Evolutionary conservation across 2,888 invertebrate species (phyloP).

Genomic region (Ormia ochracea): DNA sequence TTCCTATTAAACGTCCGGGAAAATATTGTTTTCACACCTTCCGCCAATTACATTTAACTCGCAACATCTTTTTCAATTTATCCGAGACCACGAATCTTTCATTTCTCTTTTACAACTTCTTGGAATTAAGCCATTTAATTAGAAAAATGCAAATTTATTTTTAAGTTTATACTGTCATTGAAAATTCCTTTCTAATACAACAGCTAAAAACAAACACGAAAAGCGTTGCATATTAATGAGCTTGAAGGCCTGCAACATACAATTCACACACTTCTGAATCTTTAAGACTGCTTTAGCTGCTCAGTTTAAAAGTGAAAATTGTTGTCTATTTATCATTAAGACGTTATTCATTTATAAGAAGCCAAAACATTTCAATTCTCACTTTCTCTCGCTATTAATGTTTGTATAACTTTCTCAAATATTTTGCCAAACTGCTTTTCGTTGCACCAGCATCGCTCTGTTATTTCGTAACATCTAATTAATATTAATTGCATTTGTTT

Average conservation of each 20-base stretch:
- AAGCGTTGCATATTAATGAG: constrained; percentile 1
- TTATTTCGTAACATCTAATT: constrained; percentile 25
- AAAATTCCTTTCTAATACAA: neutral
- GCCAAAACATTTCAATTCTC: neutral
- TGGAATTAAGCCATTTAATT: neutral
- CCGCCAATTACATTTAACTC: too few relatives aligned
- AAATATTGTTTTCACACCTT: too few relatives aligned
- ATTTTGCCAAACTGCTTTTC: constrained; percentile 13
- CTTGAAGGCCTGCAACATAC: neutral
- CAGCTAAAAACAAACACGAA: neutral
- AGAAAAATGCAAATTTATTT: neutral
- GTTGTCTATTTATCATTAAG: constrained; percentile 21
- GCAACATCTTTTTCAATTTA: too few relatives aligned
- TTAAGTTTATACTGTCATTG: neutral
- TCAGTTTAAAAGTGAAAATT: neutral
- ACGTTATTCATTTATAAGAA: constrained; percentile 10
- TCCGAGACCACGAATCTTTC: neutral
- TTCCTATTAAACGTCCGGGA: too few relatives aligned
- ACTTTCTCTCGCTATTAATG: neutral
- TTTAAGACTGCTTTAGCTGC: neutral
- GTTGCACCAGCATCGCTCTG: constrained; percentile 15
- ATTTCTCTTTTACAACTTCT: neutral
- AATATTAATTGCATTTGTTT: constrained; percentile 47
- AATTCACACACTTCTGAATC: neutral
- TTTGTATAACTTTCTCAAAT: neutral